phyloP scores from a whole-genome alignment of 2,113 vertebrate genomes.

The Pimephales promelas region DNA sequence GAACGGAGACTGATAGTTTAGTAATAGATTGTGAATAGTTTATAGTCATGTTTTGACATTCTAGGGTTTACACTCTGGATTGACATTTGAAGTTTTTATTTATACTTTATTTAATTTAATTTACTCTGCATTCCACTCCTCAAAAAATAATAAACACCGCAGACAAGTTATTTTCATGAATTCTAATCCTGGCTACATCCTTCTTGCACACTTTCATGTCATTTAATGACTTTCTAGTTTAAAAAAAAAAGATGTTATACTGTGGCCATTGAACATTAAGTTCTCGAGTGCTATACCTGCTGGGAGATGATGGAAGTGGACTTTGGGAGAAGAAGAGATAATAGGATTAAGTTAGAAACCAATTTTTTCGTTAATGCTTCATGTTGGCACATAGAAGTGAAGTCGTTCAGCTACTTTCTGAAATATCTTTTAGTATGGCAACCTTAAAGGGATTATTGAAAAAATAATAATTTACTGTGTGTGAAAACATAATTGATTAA shows the following conservation, averaged over 20 bases:
- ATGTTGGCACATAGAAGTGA: constrained; percentile 5
- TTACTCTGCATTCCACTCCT: not conserved
- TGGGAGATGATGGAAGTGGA: constrained; percentile 17
- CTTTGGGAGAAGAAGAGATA: constrained; percentile 15
- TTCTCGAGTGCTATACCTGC: constrained; percentile 11
- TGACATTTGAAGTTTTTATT: not conserved
- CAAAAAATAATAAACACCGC: not conserved
- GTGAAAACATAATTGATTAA: constrained; percentile 28
- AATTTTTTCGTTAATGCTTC: constrained; percentile 27
- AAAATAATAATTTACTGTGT: not conserved
- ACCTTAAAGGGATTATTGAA: constrained; percentile 1
- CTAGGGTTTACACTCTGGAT: not conserved
- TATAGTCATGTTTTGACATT: no score
- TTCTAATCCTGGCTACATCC: not conserved
- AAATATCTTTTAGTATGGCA: constrained; percentile 19
- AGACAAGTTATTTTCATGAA: not conserved
- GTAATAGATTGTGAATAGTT: no score
- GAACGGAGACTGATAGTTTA: not conserved
- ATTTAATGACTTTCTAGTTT: not conserved
- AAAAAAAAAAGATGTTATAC: not conserved
- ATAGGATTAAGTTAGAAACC: constrained; percentile 38
- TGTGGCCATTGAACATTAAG: constrained; percentile 5
- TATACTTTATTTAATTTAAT: not conserved
- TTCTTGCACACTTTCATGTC: not conserved
- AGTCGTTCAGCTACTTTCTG: constrained; percentile 1